Evolutionary conservation across 2,797 vertebrate species (phyloP), one percentile per base, ranked within the genome.

Genomic region (Platalea minor): DNA sequence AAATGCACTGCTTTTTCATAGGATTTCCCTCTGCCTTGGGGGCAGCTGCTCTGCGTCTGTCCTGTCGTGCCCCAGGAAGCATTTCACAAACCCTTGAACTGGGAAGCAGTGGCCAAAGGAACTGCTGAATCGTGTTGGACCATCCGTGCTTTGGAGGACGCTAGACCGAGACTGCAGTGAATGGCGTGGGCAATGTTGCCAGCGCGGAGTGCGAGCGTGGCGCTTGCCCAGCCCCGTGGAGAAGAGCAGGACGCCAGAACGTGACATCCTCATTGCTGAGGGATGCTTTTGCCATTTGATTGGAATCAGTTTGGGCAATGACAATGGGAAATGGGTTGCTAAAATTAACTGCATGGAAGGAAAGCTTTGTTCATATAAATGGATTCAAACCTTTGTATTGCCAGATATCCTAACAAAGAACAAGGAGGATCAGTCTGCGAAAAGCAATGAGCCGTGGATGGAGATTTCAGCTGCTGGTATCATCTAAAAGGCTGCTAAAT

Each of bases 171-270:
- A 29, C 23, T 5, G 17, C 69, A 10, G 37, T 5, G 50, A 5
- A 25, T 59, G 8, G 46, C 2, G 3, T 5, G n/a, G 33, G n/a
- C 21, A 13, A 67, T 21, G 51, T 9, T 31, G 35, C 51, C 26
- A 19, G 33, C 0, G 3, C 33, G 12, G 63, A 25, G 51, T 3
- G 0, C 0, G 24, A n/a, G 29, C 2, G 1, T 14, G 79, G 31
- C 35, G 6, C 25, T 29, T 1, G 5, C 56, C 65, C 45, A 60
- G 37, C 56, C 5, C 45, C 7, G 12, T 12, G 65, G 45, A 26
- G 50, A 20, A 39, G 17, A 39, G 31, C 13, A 13, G 64, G 65
- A 23, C 0, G 5, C 46, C 37, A 19, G 65, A 35, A 29, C 2
- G 4, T 14, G 64, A 50, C 53, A 33, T 11, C 29, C 29, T 60